Evolutionary conservation across 2,797 vertebrate genomes (phyloP).

Genomic region (Denticeps clupeoides): DNA sequence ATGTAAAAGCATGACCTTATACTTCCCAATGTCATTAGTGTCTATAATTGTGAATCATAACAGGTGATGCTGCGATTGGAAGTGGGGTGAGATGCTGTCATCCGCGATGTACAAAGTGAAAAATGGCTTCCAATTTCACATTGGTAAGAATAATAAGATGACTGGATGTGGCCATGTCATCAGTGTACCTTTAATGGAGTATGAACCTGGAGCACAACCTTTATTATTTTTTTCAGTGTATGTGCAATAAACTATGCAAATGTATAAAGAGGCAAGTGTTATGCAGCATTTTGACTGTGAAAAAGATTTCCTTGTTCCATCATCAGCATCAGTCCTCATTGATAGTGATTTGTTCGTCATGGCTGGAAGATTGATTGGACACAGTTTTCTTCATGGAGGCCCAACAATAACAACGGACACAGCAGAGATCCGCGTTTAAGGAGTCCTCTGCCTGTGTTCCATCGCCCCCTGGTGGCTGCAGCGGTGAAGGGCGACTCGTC

Average conservation of each 20-base stretch:
- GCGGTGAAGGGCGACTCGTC: too few relatives aligned
- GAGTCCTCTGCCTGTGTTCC: too few relatives aligned
- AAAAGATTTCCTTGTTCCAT: background rate
- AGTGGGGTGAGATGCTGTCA: background rate
- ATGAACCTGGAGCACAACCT: background rate
- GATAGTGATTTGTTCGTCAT: background rate
- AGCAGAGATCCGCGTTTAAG: too few relatives aligned
- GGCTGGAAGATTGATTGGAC: background rate
- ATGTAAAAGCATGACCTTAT: background rate
- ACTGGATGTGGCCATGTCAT: background rate
- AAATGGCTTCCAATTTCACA: background rate
- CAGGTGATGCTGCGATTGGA: background rate
- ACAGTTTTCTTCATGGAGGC: background rate
- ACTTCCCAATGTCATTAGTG: background rate
- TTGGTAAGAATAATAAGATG: background rate
- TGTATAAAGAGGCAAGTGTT: background rate
- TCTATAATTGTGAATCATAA: background rate
- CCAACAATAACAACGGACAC: background rate
- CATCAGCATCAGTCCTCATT: background rate
- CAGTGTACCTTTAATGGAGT: background rate
- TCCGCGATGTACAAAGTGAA: background rate
- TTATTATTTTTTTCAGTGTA: background rate
- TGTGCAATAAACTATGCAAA: too few relatives aligned
- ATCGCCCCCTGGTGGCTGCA: too few relatives aligned
- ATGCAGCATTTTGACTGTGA: background rate